A percentile compares a stretch with the other conserved stretches of the same genome.
These are phyloP conservation scores for Oasisia sp. DNA, from an alignment of 2,888 invertebrate genomes.

Conservation along the genomic window DNA sequence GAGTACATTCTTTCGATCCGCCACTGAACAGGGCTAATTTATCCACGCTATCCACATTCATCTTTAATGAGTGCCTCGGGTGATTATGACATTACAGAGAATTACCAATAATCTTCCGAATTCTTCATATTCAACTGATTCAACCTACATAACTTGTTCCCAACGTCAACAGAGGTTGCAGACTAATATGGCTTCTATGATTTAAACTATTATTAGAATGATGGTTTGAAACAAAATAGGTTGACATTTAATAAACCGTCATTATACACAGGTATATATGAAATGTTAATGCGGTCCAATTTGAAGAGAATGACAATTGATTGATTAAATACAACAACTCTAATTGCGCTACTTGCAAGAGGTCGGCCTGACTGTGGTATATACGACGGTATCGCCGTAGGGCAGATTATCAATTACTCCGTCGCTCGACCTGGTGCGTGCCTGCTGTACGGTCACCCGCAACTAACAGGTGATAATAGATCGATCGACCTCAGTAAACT, in stretches of 20 bases:
- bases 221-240: no score
- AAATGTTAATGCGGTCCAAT: background rate
- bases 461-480: background rate
- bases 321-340: background rate
- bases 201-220: no score
- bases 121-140: no score
- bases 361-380: background rate
- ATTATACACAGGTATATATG: background rate
- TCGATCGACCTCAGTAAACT: background rate
- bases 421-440: background rate
- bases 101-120: no score
- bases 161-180: no score
- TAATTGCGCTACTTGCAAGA: background rate
- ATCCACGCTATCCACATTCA: no score
- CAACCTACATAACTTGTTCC: no score
- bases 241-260: background rate
- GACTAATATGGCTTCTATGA: no score
- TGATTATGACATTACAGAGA: no score
- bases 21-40: no score
- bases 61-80: no score
- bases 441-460: background rate
- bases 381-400: background rate
- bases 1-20: no score
- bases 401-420: background rate
- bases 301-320: background rate